phyloP scores from a whole-genome alignment of 1,140 invertebrate genomes.

The Hyles euphorbiae region DNA sequence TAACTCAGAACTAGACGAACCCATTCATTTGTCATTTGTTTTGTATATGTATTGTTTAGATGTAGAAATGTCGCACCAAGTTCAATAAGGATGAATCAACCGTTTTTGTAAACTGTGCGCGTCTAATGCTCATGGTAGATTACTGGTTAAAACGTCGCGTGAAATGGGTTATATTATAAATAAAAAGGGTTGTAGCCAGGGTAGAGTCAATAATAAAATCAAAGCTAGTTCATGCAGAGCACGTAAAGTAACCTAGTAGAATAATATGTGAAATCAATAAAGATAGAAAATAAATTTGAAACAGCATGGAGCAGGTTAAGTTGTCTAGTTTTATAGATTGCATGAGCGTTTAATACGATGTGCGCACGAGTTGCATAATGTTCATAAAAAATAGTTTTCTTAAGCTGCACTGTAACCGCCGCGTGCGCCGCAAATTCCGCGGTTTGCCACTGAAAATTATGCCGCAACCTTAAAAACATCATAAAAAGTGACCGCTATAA shows the following conservation, averaged over 20 bases:
- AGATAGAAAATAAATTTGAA: no score
- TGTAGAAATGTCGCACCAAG: neutral
- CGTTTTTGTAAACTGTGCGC: neutral
- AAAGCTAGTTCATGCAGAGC: no score
- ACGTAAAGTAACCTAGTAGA: no score
- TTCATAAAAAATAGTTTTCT: slow-evolving; percentile 31
- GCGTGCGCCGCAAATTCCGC: slow-evolving; percentile 43
- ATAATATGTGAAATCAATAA: no score
- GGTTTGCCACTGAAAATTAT: slow-evolving; percentile 50
- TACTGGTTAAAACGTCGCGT: no score
- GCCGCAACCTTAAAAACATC: slow-evolving; percentile 11
- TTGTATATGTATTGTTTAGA: slow-evolving; percentile 5
- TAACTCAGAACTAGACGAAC: slow-evolving; percentile 23
- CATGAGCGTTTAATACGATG: neutral
- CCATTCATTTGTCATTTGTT: slow-evolving; percentile 12
- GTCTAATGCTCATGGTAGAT: no score
- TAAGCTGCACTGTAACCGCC: slow-evolving; percentile 23
- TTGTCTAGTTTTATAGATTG: no score
- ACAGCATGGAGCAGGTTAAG: neutral
- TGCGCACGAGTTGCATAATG: slow-evolving; percentile 11
- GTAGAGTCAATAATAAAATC: no score
- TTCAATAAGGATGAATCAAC: no score
- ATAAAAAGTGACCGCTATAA: slow-evolving; percentile 1
- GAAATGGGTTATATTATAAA: no score
- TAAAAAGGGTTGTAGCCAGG: no score